Base-by-base conservation (phyloP, 2,113 vertebrate species). In the Ceyx melanurus region DNA sequence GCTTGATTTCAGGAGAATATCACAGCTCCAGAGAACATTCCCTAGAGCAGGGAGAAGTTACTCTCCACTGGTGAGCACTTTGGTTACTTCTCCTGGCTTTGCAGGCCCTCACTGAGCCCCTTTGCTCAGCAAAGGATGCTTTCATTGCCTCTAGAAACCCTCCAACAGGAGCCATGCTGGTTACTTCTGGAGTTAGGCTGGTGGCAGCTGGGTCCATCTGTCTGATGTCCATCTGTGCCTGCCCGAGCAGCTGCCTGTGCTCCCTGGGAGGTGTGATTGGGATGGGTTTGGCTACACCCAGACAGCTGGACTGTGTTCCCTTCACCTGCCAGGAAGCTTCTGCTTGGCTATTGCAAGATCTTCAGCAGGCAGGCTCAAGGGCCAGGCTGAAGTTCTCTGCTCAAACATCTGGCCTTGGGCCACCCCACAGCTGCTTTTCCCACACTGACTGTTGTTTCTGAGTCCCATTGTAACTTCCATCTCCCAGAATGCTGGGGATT, bases 131-230 rank as follows among this genome's bases (percentile, higher is more conserved):
- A 23, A 50, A 68, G 50, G 23, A n/a, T 5, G 4, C 53, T 70
- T 28, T 75, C 22, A 2, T 7, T n/a, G 72, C 65, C 33, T 29
- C 75, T 6, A 8, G 43, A n/a, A 65, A 60, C 51, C 46, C n/a
- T 35, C 26, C 31, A 4, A 9, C 2, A 2, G 6, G 15, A 81
- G 28, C 25, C 48, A 4, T 2, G 1, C 25, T 10, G 37, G 9
- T 25, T 9, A 2, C 45, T 62, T 22, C 20, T 48, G 62, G 50
- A 68, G 40, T 37, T 42, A 4, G 8, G 61, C 50, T 54, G 45
- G 15, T 58, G 58, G 78, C 95, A 97, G 90, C 93, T 91, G 95
- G 31, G 6, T 68, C 68, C 67, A 20, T 78, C 58, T 78, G 83
- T 64, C 78, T 61, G 83, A 37, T 37, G 37, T 37, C 37, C 37